Evolutionary conservation across 2,797 vertebrate species (phyloP), one percentile per base, ranked within the genome.

Genomic region (Sebastolobus alascanus): DNA sequence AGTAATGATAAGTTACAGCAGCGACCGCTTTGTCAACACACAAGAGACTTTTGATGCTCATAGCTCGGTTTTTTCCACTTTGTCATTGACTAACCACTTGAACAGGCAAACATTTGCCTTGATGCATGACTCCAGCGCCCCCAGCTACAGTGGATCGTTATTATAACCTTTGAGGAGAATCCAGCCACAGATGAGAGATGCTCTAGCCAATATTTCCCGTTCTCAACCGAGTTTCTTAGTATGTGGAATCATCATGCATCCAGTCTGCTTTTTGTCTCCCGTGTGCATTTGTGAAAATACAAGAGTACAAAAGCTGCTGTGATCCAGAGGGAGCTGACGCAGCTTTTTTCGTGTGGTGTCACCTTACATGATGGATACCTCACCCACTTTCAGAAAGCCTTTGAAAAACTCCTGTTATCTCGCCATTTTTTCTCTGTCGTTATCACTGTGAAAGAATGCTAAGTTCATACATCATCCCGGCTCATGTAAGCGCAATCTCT

Each of bases 31-130:
- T 91, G 91, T 93, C 88, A 90, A 91, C 91, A 92, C 82, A 82
- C 80, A 58, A 56, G 82, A 88, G 86, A 78, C 76, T 84, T 87
- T 89, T 81, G 79, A 54, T 87, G 83, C 88, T 85, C 82, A 80
- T 75, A 84, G 87, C 86, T 90, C 18, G 54, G 77, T 83, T 93
- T 92, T 87, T 94, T 87, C 89, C 90, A 91, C 92, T 90, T 92
- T 93, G 93, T 93, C 93, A 93, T 92, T 93, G 90, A 92, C 91
- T 91, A 89, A 94, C 93, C 92, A 89, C 92, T 94, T 90, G 86
- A 92, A 86, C 93, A 92, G 91, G 88, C 92, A 93, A 93, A 94
- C 91, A 94, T 93, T 93, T 91, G 90, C 92, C 90, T 93, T 94
- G 91, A 94, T 94, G 93, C 91, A 92, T 93, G 92, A 90, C 88